Evolutionary conservation across 2,888 invertebrate species (phyloP), one percentile per base, ranked within the genome.

Genomic region (Fragum sueziense): DNA sequence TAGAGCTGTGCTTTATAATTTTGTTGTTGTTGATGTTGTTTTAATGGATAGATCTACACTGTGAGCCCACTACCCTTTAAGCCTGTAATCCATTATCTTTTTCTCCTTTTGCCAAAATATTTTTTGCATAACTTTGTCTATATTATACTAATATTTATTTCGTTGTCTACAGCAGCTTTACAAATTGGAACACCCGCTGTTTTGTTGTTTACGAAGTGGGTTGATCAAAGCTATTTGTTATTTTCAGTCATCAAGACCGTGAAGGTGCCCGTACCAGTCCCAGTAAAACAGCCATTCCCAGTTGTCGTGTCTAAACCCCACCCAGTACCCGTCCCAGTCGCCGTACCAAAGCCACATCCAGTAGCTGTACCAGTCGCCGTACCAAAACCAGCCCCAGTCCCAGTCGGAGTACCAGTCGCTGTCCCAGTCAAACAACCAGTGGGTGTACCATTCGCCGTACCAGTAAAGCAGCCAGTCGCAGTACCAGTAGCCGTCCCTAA

Each of bases 281-380:
- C 37, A 27, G 41, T 41, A 27, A 37, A 37, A 4, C 41, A 31
- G 34, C 62, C 62, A 1, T 33, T 65, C n/a, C 41, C 65, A 11
- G 37, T 65, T 0, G 41, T n/a, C 22, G 65, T 65, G 14, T 34
- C 65, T 22, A 22, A 37, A 25, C 65, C 65, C 9, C 65, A 65
- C 1, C 65, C 65, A 9, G 65, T 65, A 0, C 25, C 65, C 4
- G 65, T 65, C 0, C 65, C 65, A 41, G 65, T 65, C 3, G 41
- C 20, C 33, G 41, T 65, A 37, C 65, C 37, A 2, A 37, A 41
- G 41, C 65, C 65, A 1, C 47, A 27, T 14, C 65, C 65, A 41
- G 37, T 65, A n/a, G 65, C 34, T 11, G 41, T 65, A n/a, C 65
- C 65, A 22, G 34, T 65, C 37, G 25, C 20, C 22, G 41, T 65